Evolutionary conservation across 2,797 vertebrate species (phyloP), one percentile per base, ranked within the genome.

Genomic region (Hephaestus fuliginosus): DNA sequence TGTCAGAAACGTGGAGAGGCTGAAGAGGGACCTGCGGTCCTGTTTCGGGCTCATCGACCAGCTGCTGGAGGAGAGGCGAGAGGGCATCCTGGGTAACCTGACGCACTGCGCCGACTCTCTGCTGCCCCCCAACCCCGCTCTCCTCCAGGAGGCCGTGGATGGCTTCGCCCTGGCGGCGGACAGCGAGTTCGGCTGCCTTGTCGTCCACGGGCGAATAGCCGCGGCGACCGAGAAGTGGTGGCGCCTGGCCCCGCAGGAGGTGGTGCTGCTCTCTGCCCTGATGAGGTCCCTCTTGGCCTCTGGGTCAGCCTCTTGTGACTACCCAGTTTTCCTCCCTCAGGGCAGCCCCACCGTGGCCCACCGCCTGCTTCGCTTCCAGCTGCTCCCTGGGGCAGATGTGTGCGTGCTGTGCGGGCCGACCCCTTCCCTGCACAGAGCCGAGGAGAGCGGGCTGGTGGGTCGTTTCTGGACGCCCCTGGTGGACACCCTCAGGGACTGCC

Each of bases 321-420:
- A 96, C 85, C 97, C 97, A 0, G 94, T 98, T 67, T 98, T 98
- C 88, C 94, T 98, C 49, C 97, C 97, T 0, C 96, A 97, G n/a
- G 96, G 97, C 55, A 98, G 97, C 80, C 97, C 97, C 58, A 97
- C 96, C 0, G 96, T 98, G 44, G 96, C 97, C 2, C 97, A 97
- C 73, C 96, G 97, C 18, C 95, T 98, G 12, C 94, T 98, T 52
- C 95, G 96, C 44, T 96, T 98, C 82, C 96, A 95, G 75, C 93
- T 98, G 67, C 95, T 98, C 7, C 96, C 95, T 0, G 95, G 96
- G 33, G 93, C 95, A 30, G 95, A 97, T 11, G 94, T 96, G 55
- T 97, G 97, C 22, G 89, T 97, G 77, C 94, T 98, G 62, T 98
- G 97, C 10, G 97, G 97, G 18, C 97, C 97, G 0, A 95, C 91